Percentiles rank a stretch among this genome's conserved stretches.
Conservation (phyloP, 2,113 vertebrate species). For the Protomyctophum bolini region DNA sequence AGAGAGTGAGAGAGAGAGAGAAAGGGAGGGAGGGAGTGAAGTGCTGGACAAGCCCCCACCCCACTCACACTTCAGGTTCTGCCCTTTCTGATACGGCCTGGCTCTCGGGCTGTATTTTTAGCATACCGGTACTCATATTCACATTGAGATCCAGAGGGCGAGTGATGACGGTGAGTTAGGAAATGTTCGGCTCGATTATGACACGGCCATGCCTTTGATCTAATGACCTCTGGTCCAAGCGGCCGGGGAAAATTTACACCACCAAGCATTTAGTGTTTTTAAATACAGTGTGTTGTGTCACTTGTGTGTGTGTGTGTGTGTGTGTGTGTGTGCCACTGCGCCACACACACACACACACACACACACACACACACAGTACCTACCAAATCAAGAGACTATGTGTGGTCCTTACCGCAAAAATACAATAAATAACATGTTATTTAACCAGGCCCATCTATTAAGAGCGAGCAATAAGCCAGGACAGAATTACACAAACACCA, state of each 20-base stretch:
- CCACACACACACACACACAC: too few species aligned
- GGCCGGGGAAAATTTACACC: too few species aligned
- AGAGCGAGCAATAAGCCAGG: conserved; percentile 40
- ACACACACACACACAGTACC: too few species aligned
- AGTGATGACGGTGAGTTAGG: background rate
- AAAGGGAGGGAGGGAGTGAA: background rate
- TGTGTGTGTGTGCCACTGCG: too few species aligned
- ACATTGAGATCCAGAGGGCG: conserved; percentile 2
- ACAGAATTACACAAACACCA: conserved; percentile 61
- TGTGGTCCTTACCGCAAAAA: background rate
- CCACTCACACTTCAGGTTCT: conserved; percentile 23
- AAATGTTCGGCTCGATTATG: background rate
- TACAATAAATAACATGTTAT: background rate
- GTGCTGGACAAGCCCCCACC: conserved; percentile 26
- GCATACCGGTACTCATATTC: conserved; percentile 16
- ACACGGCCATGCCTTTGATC: background rate
- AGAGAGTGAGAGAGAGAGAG: background rate
- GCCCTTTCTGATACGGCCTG: conserved; percentile 30
- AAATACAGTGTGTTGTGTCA: too few species aligned
- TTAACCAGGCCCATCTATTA: conserved; percentile 32
- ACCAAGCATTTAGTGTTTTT: too few species aligned
- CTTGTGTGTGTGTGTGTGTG: too few species aligned
- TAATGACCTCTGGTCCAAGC: background rate
- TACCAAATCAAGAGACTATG: too few species aligned
- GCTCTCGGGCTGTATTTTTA: conserved; percentile 20